These are phyloP conservation scores for Pterocles orientalis DNA, from an alignment of 2,113 vertebrate species.

Conservation along the genomic window DNA sequence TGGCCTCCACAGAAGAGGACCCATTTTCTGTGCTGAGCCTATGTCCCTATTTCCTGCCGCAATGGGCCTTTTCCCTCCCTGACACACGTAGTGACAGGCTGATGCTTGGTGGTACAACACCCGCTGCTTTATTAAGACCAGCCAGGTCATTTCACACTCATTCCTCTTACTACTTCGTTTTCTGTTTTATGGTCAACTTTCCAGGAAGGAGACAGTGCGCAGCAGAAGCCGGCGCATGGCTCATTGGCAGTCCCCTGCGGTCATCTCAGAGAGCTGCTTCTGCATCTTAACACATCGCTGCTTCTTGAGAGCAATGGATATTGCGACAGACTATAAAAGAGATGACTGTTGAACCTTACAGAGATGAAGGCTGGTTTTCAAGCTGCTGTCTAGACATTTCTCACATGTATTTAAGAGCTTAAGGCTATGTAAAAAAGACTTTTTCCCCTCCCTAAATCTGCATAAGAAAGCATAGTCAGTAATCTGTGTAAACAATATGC, in stretches of 20 bases:
- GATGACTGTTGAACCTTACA: neutral
- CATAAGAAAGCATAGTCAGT: neutral
- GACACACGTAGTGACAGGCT: fast-evolving
- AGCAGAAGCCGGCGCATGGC: neutral
- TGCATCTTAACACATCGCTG: neutral
- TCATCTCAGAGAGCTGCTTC: neutral
- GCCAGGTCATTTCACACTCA: neutral
- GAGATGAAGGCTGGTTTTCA: neutral
- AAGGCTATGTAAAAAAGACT: neutral
- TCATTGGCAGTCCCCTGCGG: neutral
- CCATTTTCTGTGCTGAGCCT: neutral
- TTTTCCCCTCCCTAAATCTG: neutral
- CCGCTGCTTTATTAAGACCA: neutral
- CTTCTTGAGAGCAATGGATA: neutral
- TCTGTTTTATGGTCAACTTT: neutral
- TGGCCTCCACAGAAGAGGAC: neutral
- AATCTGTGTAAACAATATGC: slow-evolving; percentile 42
- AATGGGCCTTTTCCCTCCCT: fast-evolving
- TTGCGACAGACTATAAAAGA: neutral
- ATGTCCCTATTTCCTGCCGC: neutral
- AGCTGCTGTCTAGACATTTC: slow-evolving; percentile 30
- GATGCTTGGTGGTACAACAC: fast-evolving
- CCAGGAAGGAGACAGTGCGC: neutral
- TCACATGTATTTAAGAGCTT: neutral
- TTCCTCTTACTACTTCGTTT: neutral